Base-by-base conservation (phyloP, 2,797 vertebrate genomes). In the Poeciliopsis turneri region DNA sequence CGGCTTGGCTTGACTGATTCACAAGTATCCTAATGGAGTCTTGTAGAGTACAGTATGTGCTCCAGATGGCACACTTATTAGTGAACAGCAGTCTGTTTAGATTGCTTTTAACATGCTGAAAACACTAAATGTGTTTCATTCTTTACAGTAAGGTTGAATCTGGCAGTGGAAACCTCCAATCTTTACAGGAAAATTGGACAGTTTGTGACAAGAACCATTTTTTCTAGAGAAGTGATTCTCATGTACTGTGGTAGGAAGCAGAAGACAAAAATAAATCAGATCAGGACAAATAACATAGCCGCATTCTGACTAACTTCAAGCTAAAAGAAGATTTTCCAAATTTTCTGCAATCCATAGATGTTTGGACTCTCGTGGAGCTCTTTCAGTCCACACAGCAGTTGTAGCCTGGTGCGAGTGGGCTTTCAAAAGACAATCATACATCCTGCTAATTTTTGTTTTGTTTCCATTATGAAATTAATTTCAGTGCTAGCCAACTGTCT, bases 341-440 rank as follows among this genome's bases (percentile, higher is more conserved):
- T 45, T 28, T 28, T 45, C 13, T 28, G 68, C 13, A n/a, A 70
- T 46, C 5, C 25, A 28, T 13, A 3, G 5, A 45, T 46, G 43
- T 45, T 28, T 28, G 43, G 23, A 28, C 25, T 28, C 25, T 28
- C 1, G 0, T 43, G 66, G 11, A 43, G 23, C 5, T 70, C 41
- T 46, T 70, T 28, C 11, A 70, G 25, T 28, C 41, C 41, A 28
- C 13, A 28, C 6, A 45, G 41, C 41, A 30, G 43, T 70, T 13
- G 15, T 46, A 70, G 8, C 41, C 41, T 70, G 68, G 68, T 70
- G 68, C 9, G 68, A 70, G 68, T 28, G n/a, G 68, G 68, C 68
- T n/a, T 45, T 45, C 46, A 25, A 70, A 70, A 41, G 12, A 43
- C 12, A n/a, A 70, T n/a, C 25, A 5, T 28, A 70, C n/a, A 45